Conservation (phyloP, 2,113 vertebrate genomes). For the Pycnonotus jocosus region DNA sequence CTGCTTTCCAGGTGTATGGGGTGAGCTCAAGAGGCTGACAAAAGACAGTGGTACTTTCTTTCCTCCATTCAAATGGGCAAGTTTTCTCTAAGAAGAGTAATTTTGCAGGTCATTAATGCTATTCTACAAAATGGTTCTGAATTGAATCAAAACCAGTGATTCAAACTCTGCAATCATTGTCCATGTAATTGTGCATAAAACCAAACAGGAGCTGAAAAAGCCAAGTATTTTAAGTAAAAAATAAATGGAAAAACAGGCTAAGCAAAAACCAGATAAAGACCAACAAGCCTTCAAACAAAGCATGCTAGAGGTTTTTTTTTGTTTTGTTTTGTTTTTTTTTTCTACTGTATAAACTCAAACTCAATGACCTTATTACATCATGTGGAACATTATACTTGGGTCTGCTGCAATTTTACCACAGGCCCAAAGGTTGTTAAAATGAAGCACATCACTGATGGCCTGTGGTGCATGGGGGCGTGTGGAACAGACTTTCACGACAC, state of each 20-base stretch:
- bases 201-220: not conserved
- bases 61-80: not conserved
- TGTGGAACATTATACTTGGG: not conserved
- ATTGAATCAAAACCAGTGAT: not conserved
- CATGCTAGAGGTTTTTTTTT: not conserved
- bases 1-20: not conserved
- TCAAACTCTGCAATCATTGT: not conserved
- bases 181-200: not conserved
- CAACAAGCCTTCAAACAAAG: not conserved
- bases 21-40: not conserved
- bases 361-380: fast-evolving
- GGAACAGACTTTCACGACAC: not conserved
- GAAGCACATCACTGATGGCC: not conserved
- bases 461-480: not conserved
- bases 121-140: not conserved
- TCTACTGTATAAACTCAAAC: not conserved
- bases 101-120: not conserved
- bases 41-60: not conserved
- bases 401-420: not conserved
- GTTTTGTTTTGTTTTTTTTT: not conserved
- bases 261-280: not conserved
- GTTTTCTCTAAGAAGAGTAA: not conserved
- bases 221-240: not conserved
- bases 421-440: not conserved
- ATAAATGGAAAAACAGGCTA: not conserved